These are phyloP conservation scores for Aurelia sp. DNA, from an alignment of 30 jellyfish, hydroid and myxozoan species.

Conservation along the genomic window DNA sequence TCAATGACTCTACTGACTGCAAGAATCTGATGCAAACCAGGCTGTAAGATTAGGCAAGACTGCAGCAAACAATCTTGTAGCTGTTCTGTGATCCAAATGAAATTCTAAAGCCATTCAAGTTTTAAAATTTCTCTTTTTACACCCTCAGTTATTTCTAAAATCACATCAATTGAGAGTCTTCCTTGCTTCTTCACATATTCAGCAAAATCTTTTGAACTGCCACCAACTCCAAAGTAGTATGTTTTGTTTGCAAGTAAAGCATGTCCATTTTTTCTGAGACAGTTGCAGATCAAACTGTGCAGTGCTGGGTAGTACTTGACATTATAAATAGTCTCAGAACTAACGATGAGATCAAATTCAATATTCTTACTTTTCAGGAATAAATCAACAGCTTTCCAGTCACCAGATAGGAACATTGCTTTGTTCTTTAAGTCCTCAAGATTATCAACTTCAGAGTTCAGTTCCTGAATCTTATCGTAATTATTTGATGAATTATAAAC, in stretches of 20 bases:
- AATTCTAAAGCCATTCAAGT: constrained; percentile 35
- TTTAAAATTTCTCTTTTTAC: constrained; percentile 79
- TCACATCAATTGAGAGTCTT: constrained; percentile 23
- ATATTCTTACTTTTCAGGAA: constrained; percentile 1
- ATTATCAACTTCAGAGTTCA: not conserved
- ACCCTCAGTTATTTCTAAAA: constrained; percentile 56
- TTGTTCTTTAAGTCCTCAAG: not conserved
- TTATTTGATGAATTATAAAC: not conserved
- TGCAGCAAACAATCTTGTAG: not conserved
- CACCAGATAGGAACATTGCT: constrained; percentile 80
- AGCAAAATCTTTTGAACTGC: constrained; percentile 82
- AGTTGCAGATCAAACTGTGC: constrained; percentile 42
- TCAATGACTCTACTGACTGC: too few relatives aligned
- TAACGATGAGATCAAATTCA: constrained; percentile 79
- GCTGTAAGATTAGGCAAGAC: not conserved
- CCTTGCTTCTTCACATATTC: constrained; percentile 43
- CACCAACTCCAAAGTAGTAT: constrained; percentile 98
- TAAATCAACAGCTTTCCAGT: constrained; percentile 59
- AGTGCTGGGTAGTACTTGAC: constrained; percentile 60
- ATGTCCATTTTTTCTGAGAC: constrained; percentile 62
- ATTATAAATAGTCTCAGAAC: constrained; percentile 95
- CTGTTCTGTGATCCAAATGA: not conserved
- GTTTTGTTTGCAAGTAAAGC: constrained; percentile 93
- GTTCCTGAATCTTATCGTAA: not conserved
- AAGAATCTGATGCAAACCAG: too few relatives aligned